Percentiles rank a stretch among this genome's conserved stretches.
phyloP scores from a whole-genome alignment of 2,797 vertebrate species.

The Poecilia velifera region DNA sequence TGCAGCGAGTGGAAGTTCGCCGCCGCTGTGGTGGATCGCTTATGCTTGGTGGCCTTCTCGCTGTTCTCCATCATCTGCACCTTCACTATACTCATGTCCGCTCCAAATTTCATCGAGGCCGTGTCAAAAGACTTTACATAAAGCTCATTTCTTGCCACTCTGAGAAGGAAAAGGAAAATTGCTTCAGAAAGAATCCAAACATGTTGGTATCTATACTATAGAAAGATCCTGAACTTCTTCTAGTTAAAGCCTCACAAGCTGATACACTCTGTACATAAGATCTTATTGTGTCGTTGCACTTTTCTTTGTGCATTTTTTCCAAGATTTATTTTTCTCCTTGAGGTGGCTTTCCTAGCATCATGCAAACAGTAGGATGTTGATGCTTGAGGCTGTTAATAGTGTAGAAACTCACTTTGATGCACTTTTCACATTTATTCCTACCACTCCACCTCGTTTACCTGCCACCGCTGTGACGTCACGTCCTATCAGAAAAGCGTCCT shows the following conservation, averaged over 20 bases:
- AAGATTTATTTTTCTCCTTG: constrained; percentile 23
- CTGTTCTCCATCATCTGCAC: constrained; percentile 93
- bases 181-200: constrained; percentile 15
- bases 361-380: constrained; percentile 22
- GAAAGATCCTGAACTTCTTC: constrained; percentile 12
- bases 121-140: constrained; percentile 92
- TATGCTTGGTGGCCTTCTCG: constrained; percentile 91
- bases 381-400: constrained; percentile 38
- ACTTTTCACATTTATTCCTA: constrained; percentile 38
- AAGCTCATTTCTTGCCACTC: constrained; percentile 21
- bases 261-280: constrained; percentile 25
- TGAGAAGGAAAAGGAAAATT: constrained; percentile 4
- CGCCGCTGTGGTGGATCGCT: constrained; percentile 89
- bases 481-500: constrained; percentile 13
- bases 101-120: constrained; percentile 92
- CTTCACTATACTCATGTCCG: constrained; percentile 91
- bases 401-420: constrained; percentile 53
- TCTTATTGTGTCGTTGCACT: constrained; percentile 19
- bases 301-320: constrained; percentile 30
- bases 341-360: constrained; percentile 19
- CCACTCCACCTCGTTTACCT: constrained; percentile 33
- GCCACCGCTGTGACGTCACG: constrained; percentile 6
- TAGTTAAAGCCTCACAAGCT: constrained; percentile 29
- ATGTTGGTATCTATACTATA: constrained; percentile 31
- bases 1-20: constrained; percentile 95